Conservation (phyloP, 2,888 invertebrate genomes). For the Xylota sylvarum region DNA sequence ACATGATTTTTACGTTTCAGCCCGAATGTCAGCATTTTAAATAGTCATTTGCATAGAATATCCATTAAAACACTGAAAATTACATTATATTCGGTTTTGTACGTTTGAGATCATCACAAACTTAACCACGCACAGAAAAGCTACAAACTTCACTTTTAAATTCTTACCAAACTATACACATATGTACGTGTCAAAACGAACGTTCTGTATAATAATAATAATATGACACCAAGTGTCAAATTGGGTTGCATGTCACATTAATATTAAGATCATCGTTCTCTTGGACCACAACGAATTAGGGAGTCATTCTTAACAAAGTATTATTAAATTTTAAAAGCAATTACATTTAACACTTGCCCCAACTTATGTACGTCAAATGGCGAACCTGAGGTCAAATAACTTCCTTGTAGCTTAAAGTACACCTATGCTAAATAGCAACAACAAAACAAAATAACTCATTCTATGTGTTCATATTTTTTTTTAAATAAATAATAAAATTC, state of each 20-base stretch:
- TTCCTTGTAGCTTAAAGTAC: conserved; percentile 17
- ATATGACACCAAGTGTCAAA: too few species aligned
- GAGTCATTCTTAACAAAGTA: neutral
- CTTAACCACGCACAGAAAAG: too few species aligned
- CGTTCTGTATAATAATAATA: too few species aligned
- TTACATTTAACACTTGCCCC: neutral
- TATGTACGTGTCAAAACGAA: too few species aligned
- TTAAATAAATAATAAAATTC: neutral
- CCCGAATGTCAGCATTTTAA: too few species aligned
- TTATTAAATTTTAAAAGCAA: neutral
- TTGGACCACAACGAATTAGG: neutral
- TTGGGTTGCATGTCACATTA: neutral
- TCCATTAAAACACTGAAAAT: too few species aligned
- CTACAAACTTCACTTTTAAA: too few species aligned
- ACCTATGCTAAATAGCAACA: neutral
- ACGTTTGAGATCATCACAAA: too few species aligned
- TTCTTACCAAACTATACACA: too few species aligned
- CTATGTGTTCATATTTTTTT: neutral
- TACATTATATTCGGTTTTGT: too few species aligned
- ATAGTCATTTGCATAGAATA: too few species aligned
- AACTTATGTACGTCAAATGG: neutral
- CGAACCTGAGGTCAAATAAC: conserved; percentile 20
- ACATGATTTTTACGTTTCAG: too few species aligned
- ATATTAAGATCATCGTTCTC: neutral
- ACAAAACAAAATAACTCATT: neutral